Conservation (phyloP, 2,797 vertebrate species). For the Eulemur coronatus region DNA sequence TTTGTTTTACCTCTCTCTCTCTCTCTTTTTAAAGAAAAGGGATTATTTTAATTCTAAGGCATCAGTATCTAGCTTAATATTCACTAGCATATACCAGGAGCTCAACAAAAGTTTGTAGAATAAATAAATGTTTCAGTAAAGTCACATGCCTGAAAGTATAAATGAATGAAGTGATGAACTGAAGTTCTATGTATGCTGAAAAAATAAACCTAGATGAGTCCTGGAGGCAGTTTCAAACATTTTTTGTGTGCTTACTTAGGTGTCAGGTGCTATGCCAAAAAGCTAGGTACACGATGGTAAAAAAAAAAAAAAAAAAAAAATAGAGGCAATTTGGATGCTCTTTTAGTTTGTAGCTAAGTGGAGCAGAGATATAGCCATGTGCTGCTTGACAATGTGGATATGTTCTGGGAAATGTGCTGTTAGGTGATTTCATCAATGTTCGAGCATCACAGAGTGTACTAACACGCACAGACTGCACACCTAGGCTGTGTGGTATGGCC, state of each 20-base stretch:
- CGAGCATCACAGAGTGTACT: background rate
- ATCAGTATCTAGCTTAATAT: background rate
- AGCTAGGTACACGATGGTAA: background rate
- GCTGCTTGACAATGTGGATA: background rate
- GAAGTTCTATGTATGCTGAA: background rate
- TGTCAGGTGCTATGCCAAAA: background rate
- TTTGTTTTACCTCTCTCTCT: background rate
- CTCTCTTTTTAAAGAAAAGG: background rate
- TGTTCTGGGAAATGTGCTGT: background rate
- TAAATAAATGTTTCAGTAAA: background rate
- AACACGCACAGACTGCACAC: background rate
- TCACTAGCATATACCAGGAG: background rate
- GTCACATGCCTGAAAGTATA: background rate
- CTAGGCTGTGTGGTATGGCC: background rate
- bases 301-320: background rate
- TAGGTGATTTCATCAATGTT: background rate
- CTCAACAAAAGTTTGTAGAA: background rate
- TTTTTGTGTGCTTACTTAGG: background rate
- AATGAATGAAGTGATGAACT: background rate
- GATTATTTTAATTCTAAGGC: background rate
- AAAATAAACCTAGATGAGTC: background rate
- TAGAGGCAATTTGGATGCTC: background rate
- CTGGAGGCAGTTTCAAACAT: background rate
- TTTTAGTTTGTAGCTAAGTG: background rate
- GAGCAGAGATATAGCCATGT: background rate